Conservation (phyloP, 2,888 invertebrate genomes). For the Pemphredon lugubris region DNA sequence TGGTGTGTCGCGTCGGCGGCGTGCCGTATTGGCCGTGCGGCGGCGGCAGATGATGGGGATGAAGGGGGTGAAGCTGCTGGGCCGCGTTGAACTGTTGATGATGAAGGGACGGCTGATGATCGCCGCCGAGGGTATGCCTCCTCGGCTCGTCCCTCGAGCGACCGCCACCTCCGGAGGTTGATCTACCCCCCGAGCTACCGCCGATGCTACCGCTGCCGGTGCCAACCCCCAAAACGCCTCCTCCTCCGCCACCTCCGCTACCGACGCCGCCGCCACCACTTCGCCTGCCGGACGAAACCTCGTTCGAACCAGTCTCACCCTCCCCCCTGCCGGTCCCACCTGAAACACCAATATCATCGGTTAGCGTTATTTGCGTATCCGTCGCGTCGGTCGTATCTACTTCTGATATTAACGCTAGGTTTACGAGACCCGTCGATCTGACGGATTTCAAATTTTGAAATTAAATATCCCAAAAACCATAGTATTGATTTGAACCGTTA, state of each 20-base stretch:
- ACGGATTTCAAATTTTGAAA: too few relatives aligned
- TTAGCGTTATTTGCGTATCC: not conserved
- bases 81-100: slow-evolving; percentile 81
- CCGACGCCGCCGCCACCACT: slow-evolving; percentile 65
- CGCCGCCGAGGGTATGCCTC: slow-evolving; percentile 89
- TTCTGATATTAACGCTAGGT: too few relatives aligned
- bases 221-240: slow-evolving; percentile 70
- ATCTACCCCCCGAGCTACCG: slow-evolving; percentile 66
- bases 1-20: slow-evolving; percentile 81
- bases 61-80: slow-evolving; percentile 76
- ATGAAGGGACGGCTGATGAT: slow-evolving; percentile 86
- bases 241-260: slow-evolving; percentile 69
- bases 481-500: too few relatives aligned
- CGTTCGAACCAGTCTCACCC: slow-evolving; percentile 77
- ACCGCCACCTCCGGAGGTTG: slow-evolving; percentile 69
- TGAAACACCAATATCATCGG: slow-evolving; percentile 53
- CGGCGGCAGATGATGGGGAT: slow-evolving; percentile 83
- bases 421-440: too few relatives aligned
- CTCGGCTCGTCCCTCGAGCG: slow-evolving; percentile 88
- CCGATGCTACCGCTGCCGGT: slow-evolving; percentile 66
- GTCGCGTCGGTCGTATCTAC: not conserved
- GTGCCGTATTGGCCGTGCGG: slow-evolving; percentile 83
- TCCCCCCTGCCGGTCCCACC: slow-evolving; percentile 78
- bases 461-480: too few relatives aligned
- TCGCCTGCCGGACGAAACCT: slow-evolving; percentile 70